Evolutionary conservation across 23 tunicate species (phyloP), one percentile per base, ranked within the genome.

Genomic region (Ascidia mentula): DNA sequence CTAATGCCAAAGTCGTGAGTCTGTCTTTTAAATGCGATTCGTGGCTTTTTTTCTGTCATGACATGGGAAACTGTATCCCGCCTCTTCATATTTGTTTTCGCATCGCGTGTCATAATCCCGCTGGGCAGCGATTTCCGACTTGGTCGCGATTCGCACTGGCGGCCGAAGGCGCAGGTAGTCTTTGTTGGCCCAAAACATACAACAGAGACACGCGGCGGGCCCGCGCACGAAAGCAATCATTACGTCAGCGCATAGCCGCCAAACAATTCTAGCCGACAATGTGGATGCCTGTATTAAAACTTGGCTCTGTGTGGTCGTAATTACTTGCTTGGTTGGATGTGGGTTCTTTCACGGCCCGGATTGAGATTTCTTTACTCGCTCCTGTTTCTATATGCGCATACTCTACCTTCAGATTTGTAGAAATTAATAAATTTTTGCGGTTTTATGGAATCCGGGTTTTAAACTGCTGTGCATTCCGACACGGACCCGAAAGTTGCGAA

Each of bases 111-210:
- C 65, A 53, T 53, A 53, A 5, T 53, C 65, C 65, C 65, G 65
- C 65, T 53, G 65, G 65, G 65, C 65, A 53, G 65, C 65, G 13
- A 53, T 28, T 53, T 53, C 65, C 65, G 65, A 53, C 65, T 53
- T 53, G 65, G 28, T 26, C 65, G 22, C 65, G 65, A 26, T 53
- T 53, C 65, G 24, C 65, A 53, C 65, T 9, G 65, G 24, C 65
- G 65, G 65, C 65, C 22, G 65, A 53, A 53, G 65, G 13, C 7
- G 65, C 65, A 53, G 65, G 65, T 53, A 53, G 65, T 6, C 65
- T 53, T 53, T 53, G 65, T 53, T 53, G 65, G 13, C 65, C n/a
- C 28, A 53, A 53, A 53, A 53, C 65, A 53, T 53, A 53, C 65
- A 5, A 53, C 65, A 53, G 65, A 53, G 65, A 26, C 65, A 53